phyloP scores from a whole-genome alignment of 1,140 invertebrate genomes.

The Meloidogyne chitwoodi region DNA sequence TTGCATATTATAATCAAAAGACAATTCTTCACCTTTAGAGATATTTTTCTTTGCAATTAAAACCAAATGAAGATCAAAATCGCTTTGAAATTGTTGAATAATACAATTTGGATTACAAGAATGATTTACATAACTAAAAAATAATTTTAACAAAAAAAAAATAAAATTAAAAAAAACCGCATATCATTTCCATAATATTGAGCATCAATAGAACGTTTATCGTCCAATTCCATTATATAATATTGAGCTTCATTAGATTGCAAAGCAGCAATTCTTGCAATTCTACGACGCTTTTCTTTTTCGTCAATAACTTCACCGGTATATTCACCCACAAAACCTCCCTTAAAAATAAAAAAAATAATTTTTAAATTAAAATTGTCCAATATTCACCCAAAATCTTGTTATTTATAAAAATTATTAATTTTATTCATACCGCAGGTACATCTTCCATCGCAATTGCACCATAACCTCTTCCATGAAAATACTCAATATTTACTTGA shows the following conservation, averaged over 20 bases:
- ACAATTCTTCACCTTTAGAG: constrained; percentile 24
- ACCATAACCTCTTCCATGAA: constrained; percentile 14
- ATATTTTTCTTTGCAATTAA: constrained; percentile 22
- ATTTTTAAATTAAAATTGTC: too few species aligned
- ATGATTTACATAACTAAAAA: constrained; percentile 29
- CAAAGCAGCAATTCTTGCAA: constrained; percentile 13
- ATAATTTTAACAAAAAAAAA: background rate
- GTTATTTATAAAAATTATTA: background rate
- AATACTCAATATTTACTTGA: constrained; percentile 12
- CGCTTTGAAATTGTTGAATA: constrained; percentile 19
- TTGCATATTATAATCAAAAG: constrained; percentile 35
- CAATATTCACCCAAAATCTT: too few species aligned
- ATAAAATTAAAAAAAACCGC: background rate
- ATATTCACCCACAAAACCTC: constrained; percentile 30
- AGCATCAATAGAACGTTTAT: constrained; percentile 19
- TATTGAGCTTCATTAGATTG: constrained; percentile 31
- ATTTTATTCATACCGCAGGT: constrained; percentile 7
- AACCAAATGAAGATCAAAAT: constrained; percentile 27
- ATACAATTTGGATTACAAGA: constrained; percentile 26
- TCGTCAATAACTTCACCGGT: constrained; percentile 24
- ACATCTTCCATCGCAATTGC: constrained; percentile 17
- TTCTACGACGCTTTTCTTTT: constrained; percentile 14
- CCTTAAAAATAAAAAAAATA: constrained; percentile 10
- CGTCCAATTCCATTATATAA: constrained; percentile 32
- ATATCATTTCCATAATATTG: constrained; percentile 32